phyloP scores from a whole-genome alignment of 2,113 vertebrate genomes.

The Vulpes vulpes region DNA sequence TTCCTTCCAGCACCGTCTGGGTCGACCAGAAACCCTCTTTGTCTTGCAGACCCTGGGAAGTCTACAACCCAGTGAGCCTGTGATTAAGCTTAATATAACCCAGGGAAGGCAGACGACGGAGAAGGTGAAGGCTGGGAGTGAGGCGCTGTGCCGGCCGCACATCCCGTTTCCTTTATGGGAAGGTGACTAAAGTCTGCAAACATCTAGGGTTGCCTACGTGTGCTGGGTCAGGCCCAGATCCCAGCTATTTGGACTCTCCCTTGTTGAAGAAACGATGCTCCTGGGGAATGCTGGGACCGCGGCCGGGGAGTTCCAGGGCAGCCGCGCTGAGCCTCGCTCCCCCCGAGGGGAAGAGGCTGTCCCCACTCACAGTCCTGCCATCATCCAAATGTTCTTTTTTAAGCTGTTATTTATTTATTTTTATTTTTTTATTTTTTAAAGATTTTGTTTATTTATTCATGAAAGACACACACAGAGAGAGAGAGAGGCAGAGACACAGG shows the following conservation, averaged over 20 bases:
- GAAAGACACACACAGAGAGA: no score
- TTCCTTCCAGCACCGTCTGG: conserved; percentile 22
- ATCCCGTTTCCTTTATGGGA: neutral
- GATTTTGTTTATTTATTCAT: no score
- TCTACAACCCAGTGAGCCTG: conserved; percentile 30
- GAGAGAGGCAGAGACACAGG: no score
- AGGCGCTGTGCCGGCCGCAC: neutral
- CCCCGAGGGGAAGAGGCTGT: neutral
- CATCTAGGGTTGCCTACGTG: neutral
- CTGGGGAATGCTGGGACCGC: neutral
- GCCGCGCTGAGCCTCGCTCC: neutral
- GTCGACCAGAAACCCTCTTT: conserved; percentile 38
- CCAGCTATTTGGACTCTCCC: neutral
- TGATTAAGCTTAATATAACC: conserved; percentile 49
- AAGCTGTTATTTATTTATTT: neutral
- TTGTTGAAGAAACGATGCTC: neutral
- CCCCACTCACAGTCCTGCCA: neutral
- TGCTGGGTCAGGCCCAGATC: neutral
- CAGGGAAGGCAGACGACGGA: neutral
- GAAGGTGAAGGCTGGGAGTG: neutral
- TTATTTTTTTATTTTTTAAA: no score
- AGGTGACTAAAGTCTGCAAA: neutral
- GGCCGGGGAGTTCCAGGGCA: neutral
- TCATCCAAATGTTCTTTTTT: neutral
- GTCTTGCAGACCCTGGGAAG: conserved; percentile 45